Percentiles rank a stretch among this genome's conserved stretches.
These are phyloP conservation scores for Choloepus hoffmanni DNA, from an alignment of 2,113 vertebrate genomes.

Conservation along the genomic window DNA sequence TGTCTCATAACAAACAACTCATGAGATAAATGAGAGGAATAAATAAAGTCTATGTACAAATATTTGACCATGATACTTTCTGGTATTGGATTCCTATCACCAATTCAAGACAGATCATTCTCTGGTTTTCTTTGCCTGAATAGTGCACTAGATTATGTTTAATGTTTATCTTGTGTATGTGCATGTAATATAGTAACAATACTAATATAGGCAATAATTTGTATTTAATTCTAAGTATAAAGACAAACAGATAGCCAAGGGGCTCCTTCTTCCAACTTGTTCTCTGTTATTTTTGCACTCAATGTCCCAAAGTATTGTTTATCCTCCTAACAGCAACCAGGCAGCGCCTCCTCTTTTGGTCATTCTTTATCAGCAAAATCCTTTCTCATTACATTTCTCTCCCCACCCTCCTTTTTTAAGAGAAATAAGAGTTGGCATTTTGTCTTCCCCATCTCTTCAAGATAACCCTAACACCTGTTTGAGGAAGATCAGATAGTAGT, in stretches of 20 bases:
- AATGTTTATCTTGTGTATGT: neutral
- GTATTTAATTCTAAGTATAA: constrained; percentile 53
- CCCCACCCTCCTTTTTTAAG: neutral
- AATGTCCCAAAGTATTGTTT: neutral
- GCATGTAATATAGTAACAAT: neutral
- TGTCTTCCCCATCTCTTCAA: neutral
- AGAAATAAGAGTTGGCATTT: neutral
- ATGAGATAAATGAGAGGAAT: neutral
- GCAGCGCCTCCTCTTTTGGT: neutral
- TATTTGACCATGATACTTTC: neutral
- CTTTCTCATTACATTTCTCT: neutral
- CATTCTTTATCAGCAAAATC: neutral
- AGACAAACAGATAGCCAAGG: neutral
- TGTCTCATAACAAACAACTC: neutral
- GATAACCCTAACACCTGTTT: neutral
- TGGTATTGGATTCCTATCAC: neutral
- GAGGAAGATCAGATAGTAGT: neutral
- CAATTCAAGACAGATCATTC: neutral
- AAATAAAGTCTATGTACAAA: neutral
- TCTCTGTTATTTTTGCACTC: neutral
- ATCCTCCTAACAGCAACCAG: neutral
- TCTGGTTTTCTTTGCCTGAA: neutral
- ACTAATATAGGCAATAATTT: neutral
- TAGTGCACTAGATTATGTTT: neutral
- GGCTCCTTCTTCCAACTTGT: neutral